Evolutionary conservation across 1,140 invertebrate species (phyloP).

Genomic region (Gryllus bimaculatus): DNA sequence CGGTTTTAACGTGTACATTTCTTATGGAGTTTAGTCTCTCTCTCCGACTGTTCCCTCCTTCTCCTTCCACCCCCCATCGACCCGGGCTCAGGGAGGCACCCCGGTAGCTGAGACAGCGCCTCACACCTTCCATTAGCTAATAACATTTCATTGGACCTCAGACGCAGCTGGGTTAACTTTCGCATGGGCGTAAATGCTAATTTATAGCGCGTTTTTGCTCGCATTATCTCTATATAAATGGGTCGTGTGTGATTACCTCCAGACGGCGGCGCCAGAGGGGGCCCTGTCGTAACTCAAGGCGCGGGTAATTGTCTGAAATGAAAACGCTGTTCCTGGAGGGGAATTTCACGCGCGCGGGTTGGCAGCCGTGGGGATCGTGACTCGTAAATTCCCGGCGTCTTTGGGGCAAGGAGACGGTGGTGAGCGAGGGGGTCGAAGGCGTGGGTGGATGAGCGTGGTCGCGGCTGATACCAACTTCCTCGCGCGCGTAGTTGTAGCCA

Average conservation of each 20-base stretch:
- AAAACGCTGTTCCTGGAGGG: not conserved
- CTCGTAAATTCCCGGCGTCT: not conserved
- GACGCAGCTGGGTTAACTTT: not conserved
- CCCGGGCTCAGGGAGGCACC: not conserved
- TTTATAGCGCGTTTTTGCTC: not conserved
- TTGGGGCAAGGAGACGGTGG: not conserved
- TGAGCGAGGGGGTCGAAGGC: not conserved
- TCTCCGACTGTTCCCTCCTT: no score
- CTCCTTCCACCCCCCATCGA: no score
- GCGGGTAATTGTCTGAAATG: not conserved
- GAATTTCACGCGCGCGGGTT: not conserved
- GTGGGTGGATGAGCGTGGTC: not conserved
- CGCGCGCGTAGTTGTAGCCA: no score
- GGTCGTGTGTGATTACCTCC: not conserved
- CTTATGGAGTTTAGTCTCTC: no score
- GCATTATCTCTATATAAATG: slow-evolving; percentile 2
- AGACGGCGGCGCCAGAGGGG: not conserved
- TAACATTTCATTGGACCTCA: not conserved
- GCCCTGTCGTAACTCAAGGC: not conserved
- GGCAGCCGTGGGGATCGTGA: not conserved
- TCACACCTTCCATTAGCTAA: not conserved
- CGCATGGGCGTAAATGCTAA: not conserved
- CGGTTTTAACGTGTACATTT: no score
- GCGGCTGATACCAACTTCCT: no score
- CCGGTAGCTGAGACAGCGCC: no score